Percentiles rank a stretch among this genome's conserved stretches.
phyloP scores from a whole-genome alignment of 1,140 invertebrate species.

The Lucilia cuprina region DNA sequence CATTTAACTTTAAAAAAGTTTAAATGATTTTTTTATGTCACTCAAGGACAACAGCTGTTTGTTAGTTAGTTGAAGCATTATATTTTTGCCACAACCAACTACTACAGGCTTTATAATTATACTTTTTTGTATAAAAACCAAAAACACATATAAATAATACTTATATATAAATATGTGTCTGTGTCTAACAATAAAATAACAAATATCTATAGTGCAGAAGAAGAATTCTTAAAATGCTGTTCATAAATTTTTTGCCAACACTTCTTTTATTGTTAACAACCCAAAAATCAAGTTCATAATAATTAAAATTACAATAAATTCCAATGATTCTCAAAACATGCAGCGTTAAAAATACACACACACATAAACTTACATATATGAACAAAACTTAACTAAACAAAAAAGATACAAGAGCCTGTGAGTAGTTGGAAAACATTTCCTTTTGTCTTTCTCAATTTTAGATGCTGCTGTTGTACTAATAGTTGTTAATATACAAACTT shows the following conservation, averaged over 20 bases:
- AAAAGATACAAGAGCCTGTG: not conserved
- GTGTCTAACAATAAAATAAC: not conserved
- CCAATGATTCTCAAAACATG: not conserved
- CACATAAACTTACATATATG: too few relatives aligned
- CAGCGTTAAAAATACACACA: too few relatives aligned
- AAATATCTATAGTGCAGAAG: not conserved
- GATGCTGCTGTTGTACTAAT: not conserved
- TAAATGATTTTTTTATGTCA: not conserved
- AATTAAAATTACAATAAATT: slow-evolving; percentile 18
- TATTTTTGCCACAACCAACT: not conserved
- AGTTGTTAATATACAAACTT: not conserved
- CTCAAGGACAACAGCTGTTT: not conserved
- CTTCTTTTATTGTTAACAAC: not conserved
- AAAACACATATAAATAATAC: not conserved
- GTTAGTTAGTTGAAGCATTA: not conserved
- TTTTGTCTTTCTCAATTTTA: not conserved
- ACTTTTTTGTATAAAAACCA: not conserved
- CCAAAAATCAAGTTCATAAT: slow-evolving; percentile 5
- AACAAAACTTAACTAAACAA: not conserved
- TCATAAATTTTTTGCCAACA: not conserved
- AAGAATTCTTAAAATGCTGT: not conserved
- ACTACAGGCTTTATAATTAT: not conserved
- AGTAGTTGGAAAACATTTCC: slow-evolving; percentile 7
- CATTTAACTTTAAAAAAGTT: not conserved
- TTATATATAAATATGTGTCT: too few relatives aligned